Percentiles rank a stretch among this genome's conserved stretches.
Evolutionary conservation across 2,888 invertebrate species (phyloP).

Genomic region (Entomobrya proxima): DNA sequence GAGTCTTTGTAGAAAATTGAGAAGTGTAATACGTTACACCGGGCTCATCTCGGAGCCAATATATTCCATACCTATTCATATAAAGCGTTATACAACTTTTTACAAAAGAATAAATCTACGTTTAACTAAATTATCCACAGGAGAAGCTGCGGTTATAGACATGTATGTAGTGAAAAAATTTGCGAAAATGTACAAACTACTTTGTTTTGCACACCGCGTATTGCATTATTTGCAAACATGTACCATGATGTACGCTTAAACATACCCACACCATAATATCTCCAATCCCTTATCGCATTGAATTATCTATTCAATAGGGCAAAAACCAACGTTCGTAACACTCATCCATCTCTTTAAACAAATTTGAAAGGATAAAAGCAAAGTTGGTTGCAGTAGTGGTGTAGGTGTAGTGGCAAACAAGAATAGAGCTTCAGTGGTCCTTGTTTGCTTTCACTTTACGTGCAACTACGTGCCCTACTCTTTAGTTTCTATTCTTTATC

Average conservation of each 20-base stretch:
- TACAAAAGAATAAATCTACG: background rate
- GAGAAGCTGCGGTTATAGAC: background rate
- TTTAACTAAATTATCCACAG: constrained; percentile 10
- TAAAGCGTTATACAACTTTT: background rate
- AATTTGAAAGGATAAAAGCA: constrained; percentile 23
- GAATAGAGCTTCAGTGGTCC: background rate
- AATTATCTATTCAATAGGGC: constrained; percentile 44
- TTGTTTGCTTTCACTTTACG: background rate
- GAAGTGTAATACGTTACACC: constrained; percentile 7
- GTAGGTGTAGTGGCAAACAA: background rate
- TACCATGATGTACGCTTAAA: no score
- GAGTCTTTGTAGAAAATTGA: constrained; percentile 29
- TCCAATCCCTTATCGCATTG: background rate
- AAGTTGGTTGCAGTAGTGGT: background rate
- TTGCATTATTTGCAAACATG: background rate
- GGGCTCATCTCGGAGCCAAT: background rate
- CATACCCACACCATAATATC: no score
- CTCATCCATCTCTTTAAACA: constrained; percentile 38
- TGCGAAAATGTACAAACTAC: background rate
- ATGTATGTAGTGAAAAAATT: no score
- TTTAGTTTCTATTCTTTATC: background rate
- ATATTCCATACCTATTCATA: background rate
- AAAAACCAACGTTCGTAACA: constrained; percentile 11
- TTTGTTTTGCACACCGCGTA: background rate
- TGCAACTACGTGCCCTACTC: background rate